Evolutionary conservation across 2,888 invertebrate species (phyloP).

Genomic region (Apocheima hispidaria): DNA sequence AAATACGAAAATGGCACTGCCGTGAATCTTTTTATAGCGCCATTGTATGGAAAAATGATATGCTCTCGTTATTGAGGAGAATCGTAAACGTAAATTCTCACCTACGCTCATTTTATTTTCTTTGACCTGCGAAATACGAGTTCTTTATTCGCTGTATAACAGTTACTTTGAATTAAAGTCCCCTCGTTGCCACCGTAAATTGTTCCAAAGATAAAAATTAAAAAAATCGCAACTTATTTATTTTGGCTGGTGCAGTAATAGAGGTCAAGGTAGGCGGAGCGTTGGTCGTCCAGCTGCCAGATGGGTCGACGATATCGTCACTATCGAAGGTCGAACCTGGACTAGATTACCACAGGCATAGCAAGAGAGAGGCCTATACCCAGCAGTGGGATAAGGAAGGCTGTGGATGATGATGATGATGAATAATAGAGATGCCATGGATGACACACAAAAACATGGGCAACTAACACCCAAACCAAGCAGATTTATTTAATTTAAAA

Average conservation of each 20-base stretch:
- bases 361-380: too few species aligned
- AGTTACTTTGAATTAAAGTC: neutral
- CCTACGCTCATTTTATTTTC: slow-evolving; percentile 53
- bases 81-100: slow-evolving; percentile 61
- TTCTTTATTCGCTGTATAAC: slow-evolving; percentile 5
- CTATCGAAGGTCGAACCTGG: too few species aligned
- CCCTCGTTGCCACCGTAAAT: neutral
- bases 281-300: too few species aligned
- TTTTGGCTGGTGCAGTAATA: neutral
- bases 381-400: too few species aligned
- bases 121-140: slow-evolving; percentile 33
- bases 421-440: too few species aligned
- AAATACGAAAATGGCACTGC: slow-evolving; percentile 75
- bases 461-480: too few species aligned
- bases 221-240: neutral
- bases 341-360: too few species aligned
- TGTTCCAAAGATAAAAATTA: neutral
- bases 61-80: slow-evolving; percentile 62
- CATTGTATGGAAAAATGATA: slow-evolving; percentile 74
- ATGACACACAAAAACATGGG: too few species aligned
- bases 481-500: too few species aligned
- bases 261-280: too few species aligned
- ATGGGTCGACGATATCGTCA: too few species aligned
- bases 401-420: too few species aligned
- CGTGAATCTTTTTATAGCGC: slow-evolving; percentile 75